These are phyloP conservation scores for Erynnis tages DNA, from an alignment of 2,888 invertebrate species.

Conservation along the genomic window DNA sequence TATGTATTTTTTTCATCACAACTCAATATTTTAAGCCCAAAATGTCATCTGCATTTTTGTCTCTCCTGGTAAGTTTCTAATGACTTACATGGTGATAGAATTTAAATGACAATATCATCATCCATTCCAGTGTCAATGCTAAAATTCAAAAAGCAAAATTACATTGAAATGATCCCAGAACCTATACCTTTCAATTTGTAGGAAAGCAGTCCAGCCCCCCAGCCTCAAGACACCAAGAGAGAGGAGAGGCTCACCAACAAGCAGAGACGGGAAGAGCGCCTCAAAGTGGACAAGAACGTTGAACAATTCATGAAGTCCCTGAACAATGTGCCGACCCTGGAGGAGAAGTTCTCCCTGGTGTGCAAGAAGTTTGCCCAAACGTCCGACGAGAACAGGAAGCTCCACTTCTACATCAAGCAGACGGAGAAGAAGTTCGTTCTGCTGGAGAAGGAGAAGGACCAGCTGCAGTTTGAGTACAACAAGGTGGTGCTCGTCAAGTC, in stretches of 20 bases:
- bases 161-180: no score
- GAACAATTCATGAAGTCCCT: constrained; percentile 85
- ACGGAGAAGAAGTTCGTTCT: constrained; percentile 82
- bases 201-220: constrained; percentile 43
- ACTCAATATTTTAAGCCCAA: no score
- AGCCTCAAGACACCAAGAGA: constrained; percentile 47
- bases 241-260: constrained; percentile 35
- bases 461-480: constrained; percentile 90
- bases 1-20: no score
- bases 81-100: no score
- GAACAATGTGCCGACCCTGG: constrained; percentile 78
- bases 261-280: constrained; percentile 66
- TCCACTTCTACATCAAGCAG: constrained; percentile 80
- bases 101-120: no score
- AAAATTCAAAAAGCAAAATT: no score
- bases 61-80: no score
- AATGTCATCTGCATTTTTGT: no score
- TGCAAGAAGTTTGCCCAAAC: constrained; percentile 89
- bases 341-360: constrained; percentile 86
- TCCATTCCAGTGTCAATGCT: no score
- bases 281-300: constrained; percentile 82
- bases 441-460: constrained; percentile 89
- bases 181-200: constrained; percentile 32
- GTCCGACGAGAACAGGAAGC: constrained; percentile 86
- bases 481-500: constrained; percentile 91